Base-by-base conservation (phyloP, 2,888 invertebrate species). In the Drosophila melanocephala region DNA sequence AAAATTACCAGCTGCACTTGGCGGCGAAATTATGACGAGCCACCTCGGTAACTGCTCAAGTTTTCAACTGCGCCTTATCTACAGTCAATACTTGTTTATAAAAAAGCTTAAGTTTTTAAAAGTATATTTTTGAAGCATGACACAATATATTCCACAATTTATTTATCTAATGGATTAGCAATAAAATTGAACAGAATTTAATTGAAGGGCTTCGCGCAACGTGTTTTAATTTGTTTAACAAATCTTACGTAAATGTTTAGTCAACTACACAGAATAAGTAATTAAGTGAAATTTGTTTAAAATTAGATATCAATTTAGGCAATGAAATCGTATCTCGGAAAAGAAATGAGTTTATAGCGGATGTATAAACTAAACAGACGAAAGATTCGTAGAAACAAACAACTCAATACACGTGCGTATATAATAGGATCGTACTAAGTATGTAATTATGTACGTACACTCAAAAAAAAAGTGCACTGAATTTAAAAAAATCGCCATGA, bases 331-430 rank as follows among this genome's bases (percentile, higher is more conserved):
- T 51, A 51, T 58, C 12, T 55, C 10, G 53, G 30, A 55, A 63
- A 44, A 59, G 35, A 52, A 68, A 53, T 62, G 19, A 33, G 33
- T 42, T 60, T 66, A 37, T 42, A 50, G 60, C 79, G 79, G 79
- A 79, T 82, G 79, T 61, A 44, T 58, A 66, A 66, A 63, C 65
- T 28, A 72, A 81, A 72, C 67, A 72, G 33, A 62, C 58, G 26
- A 47, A 68, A 51, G 37, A 52, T 33, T 39, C 32, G 22, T 47
- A 51, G 42, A 71, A 12, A 50, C 30, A 51, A 58, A 63, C 37
- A 62, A 51, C 37, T 28, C 37, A n/a, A 32, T 26, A 7, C n/a
- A 12, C 9, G 2, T 28, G 28, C 32, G 7, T 35, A 9, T 28
- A 14, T 10, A 26, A 14, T 10, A 26, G n/a, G 5, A 9, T 35